phyloP scores from a whole-genome alignment of 1,140 invertebrate species.

The Drosophila punjabiensis region DNA sequence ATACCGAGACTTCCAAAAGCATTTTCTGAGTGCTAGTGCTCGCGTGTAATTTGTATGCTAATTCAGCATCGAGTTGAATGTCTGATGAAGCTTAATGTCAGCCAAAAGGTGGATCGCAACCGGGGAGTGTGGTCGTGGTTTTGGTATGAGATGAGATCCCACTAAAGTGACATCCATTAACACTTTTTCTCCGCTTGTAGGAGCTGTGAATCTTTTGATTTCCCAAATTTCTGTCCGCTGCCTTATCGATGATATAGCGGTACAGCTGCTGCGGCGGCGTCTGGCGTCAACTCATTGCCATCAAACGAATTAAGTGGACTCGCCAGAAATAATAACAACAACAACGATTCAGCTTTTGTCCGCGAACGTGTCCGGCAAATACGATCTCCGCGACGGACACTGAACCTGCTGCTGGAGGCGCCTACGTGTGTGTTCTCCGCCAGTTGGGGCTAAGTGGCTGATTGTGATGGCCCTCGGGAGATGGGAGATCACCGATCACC shows the following conservation, averaged over 20 bases:
- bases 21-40: conserved; percentile 75
- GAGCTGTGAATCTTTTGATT: conserved; percentile 78
- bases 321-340: not conserved
- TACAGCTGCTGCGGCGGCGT: conserved; percentile 19
- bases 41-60: conserved; percentile 81
- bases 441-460: conserved; percentile 63
- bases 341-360: conserved; percentile 13
- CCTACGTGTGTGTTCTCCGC: conserved; percentile 72
- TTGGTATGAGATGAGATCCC: conserved; percentile 8
- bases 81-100: conserved; percentile 76
- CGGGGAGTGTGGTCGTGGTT: not conserved
- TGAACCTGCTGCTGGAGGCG: conserved; percentile 41
- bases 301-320: conserved; percentile 73
- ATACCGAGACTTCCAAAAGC: conserved; percentile 10
- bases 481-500: not conserved
- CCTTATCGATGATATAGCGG: conserved; percentile 71
- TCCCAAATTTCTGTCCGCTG: conserved; percentile 43
- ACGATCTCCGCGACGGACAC: conserved; percentile 24
- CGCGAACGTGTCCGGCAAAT: conserved; percentile 41
- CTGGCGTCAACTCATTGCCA: conserved; percentile 71
- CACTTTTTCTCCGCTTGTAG: conserved; percentile 60
- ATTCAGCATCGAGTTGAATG: conserved; percentile 70
- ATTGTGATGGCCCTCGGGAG: conserved; percentile 29
- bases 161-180: conserved; percentile 81
- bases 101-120: conserved; percentile 19